Evolutionary conservation across 2,888 invertebrate species (phyloP).

Genomic region (Trachelus iudaicus): DNA sequence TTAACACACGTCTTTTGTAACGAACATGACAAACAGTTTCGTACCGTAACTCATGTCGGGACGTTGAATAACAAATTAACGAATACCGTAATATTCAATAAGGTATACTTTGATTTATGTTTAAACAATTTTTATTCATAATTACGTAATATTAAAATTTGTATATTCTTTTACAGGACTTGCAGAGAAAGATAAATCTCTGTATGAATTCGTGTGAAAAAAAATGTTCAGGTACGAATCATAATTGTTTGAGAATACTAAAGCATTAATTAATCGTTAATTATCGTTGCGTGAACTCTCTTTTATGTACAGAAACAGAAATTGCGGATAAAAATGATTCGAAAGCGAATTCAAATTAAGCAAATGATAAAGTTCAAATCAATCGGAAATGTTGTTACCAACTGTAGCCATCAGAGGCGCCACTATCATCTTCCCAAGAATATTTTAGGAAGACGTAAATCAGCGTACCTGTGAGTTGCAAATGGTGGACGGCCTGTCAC

Average conservation of each 20-base stretch:
- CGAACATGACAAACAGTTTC: neutral
- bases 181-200: neutral
- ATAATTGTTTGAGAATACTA: neutral
- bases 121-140: neutral
- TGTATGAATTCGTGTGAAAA: neutral
- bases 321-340: neutral
- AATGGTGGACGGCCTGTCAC: conserved; percentile 63
- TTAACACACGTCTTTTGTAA: conserved; percentile 7
- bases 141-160: neutral
- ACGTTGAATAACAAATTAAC: neutral
- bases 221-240: neutral
- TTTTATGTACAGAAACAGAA: neutral
- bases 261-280: neutral
- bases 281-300: neutral
- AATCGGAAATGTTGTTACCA: neutral
- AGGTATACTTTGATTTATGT: neutral
- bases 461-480: conserved; percentile 54
- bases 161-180: neutral
- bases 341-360: conserved; percentile 23
- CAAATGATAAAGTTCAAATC: neutral
- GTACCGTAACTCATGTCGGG: neutral
- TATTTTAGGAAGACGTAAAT: conserved; percentile 36
- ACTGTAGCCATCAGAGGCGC: conserved; percentile 8
- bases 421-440: neutral
- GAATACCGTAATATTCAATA: neutral